These are phyloP conservation scores for Dermochelys coriacea DNA, from an alignment of 2,797 vertebrate genomes.

Conservation along the genomic window DNA sequence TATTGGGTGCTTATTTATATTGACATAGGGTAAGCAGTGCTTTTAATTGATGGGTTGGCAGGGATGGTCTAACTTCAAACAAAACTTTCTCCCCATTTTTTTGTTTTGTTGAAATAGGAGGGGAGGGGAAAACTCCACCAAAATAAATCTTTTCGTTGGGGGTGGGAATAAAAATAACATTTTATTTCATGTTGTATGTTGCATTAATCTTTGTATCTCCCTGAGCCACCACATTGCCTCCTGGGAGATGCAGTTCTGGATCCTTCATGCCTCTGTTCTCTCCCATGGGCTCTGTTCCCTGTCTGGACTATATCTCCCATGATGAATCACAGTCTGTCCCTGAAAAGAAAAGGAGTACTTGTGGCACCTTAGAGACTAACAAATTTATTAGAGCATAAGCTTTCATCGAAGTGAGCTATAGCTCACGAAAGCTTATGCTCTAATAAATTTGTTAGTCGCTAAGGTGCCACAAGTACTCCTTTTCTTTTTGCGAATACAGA, in stretches of 20 bases:
- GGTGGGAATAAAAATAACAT: neutral
- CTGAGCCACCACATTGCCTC: slow-evolving; percentile 38
- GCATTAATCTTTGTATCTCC: slow-evolving; percentile 44
- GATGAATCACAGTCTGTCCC: slow-evolving; percentile 40
- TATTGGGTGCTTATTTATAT: neutral
- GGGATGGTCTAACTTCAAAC: neutral
- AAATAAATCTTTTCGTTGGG: neutral
- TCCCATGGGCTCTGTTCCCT: slow-evolving; percentile 36
- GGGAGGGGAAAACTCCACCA: neutral
- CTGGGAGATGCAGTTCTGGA: slow-evolving; percentile 40
- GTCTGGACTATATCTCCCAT: slow-evolving; percentile 72
- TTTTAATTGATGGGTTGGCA: neutral
- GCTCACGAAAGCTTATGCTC: no score
- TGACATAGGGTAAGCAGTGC: neutral
- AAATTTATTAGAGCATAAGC: no score
- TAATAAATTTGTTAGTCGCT: no score
- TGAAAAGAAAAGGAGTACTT: no score
- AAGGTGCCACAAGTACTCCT: no score
- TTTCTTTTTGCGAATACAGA: no score
- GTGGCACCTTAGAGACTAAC: no score
- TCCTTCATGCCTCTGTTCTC: slow-evolving; percentile 35
- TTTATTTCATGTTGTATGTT: slow-evolving; percentile 15
- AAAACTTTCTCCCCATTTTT: neutral
- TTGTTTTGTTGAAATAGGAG: neutral
- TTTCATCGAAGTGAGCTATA: no score